Evolutionary conservation across 2,797 vertebrate species (phyloP), one percentile per base, ranked within the genome.

Genomic region (Scomberomorus guttatus): DNA sequence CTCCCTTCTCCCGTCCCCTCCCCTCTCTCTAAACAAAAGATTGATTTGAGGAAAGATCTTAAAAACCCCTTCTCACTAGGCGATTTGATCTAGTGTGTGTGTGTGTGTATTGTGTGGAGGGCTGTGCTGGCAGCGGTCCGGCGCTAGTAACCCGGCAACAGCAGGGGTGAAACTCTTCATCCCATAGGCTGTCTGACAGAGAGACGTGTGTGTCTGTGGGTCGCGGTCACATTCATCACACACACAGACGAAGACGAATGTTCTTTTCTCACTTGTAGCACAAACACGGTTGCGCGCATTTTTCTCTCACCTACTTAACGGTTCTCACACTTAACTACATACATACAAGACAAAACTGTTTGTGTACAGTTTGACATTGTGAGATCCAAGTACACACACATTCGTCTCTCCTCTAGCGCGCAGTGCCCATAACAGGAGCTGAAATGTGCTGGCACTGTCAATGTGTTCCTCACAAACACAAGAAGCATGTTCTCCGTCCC

Each of bases 61-160:
- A 84, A 86, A 80, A 71, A 79, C 72, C 46, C 67, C 52, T 52
- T 79, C 65, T 85, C 69, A 74, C 57, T 51, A 76, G 68, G 56
- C 25, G 29, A 85, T 86, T 80, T 72, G 46, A 88, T 83, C 52
- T 18, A 5, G 50, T 79, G 80, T 75, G n/a, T 59, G 72, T 76
- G 67, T 79, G 83, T 80, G 63, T 81, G 67, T 58, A 14, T 63
- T 67, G 75, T 83, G 81, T 80, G 39, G 34, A n/a, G 29, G 65
- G 69, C 77, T 71, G 57, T 79, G 66, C 83, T 91, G 91, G 84
- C 90, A 87, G 79, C 81, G 79, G 86, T 92, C 85, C 6, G 80
- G 80, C 91, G 85, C 80, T 81, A 87, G 93, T 92, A 94, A 90
- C 94, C 92, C 90, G 73, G 93, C 91, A 94, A 95, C 93, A 84